Evolutionary conservation across 2,113 vertebrate genomes (phyloP).

Genomic region (Cyrtonyx montezumae): DNA sequence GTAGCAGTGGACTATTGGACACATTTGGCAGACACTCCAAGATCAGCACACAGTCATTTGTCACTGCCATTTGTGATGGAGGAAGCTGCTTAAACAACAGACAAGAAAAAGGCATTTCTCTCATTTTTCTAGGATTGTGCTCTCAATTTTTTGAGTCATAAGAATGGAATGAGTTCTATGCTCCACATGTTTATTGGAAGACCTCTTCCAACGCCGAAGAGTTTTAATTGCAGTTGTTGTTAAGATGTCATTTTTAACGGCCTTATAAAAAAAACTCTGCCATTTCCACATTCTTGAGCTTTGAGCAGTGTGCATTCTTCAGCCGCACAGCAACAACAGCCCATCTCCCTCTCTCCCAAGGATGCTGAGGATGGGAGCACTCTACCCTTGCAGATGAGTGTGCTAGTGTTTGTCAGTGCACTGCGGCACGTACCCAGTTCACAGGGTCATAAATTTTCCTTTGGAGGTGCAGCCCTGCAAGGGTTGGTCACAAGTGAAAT

Average conservation of each 20-base stretch:
- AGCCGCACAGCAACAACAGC: constrained; percentile 45
- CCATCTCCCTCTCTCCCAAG: background rate
- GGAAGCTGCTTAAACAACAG: constrained; percentile 3
- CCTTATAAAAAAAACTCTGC: constrained; percentile 2
- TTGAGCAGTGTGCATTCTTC: constrained; percentile 28
- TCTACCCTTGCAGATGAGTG: background rate
- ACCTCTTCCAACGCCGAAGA: constrained; percentile 7
- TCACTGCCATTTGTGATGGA: background rate
- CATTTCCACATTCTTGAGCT: constrained; percentile 56
- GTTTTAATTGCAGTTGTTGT: constrained; percentile 69
- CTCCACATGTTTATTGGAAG: constrained; percentile 23
- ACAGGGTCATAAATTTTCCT: background rate
- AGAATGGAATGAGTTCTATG: constrained; percentile 35
- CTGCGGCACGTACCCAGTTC: background rate
- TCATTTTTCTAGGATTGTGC: constrained; percentile 20
- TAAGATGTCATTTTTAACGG: constrained; percentile 58
- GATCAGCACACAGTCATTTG: background rate
- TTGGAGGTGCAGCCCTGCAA: background rate
- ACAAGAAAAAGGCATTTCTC: background rate
- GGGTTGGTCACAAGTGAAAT: background rate
- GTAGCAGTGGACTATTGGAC: background rate
- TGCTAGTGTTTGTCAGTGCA: constrained; percentile 18
- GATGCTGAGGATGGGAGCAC: constrained; percentile 7
- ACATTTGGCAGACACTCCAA: background rate
- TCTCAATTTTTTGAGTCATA: constrained; percentile 50